These are phyloP conservation scores for Epinephelus malabaricus DNA, from an alignment of 2,797 vertebrate genomes.

Conservation along the genomic window DNA sequence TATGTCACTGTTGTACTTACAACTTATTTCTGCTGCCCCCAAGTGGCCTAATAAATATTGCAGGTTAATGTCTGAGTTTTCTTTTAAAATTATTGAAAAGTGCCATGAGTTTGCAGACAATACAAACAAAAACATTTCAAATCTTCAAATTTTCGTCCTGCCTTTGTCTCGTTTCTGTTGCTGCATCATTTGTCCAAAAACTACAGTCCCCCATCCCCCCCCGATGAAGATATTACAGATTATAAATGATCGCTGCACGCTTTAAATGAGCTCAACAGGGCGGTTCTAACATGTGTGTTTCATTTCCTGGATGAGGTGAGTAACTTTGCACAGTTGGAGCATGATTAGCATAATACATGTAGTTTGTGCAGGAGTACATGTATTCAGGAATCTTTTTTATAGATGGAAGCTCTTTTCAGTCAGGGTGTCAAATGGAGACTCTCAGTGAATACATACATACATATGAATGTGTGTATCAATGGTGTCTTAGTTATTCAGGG, in stretches of 20 bases:
- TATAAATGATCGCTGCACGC: neutral
- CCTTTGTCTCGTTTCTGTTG: neutral
- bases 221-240: neutral
- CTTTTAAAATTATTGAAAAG: neutral
- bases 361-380: conserved; percentile 36
- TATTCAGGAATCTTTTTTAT: conserved; percentile 11
- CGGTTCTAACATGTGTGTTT: conserved; percentile 15
- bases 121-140: too few relatives aligned
- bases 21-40: neutral
- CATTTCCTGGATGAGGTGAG: conserved; percentile 35
- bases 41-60: neutral
- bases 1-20: neutral
- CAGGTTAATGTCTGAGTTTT: too few relatives aligned
- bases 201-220: neutral
- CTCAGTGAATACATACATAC: neutral
- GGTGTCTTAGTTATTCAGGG: conserved; percentile 27
- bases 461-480: conserved; percentile 16
- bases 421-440: neutral
- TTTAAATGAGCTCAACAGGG: conserved; percentile 19
- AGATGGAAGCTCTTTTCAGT: conserved; percentile 13
- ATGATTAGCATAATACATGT: conserved; percentile 56
- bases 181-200: conserved; percentile 8
- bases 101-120: too few relatives aligned
- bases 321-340: conserved; percentile 11
- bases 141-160: neutral